These are phyloP conservation scores for Drosophila arawakana DNA, from an alignment of 1,140 invertebrate genomes.

Conservation along the genomic window DNA sequence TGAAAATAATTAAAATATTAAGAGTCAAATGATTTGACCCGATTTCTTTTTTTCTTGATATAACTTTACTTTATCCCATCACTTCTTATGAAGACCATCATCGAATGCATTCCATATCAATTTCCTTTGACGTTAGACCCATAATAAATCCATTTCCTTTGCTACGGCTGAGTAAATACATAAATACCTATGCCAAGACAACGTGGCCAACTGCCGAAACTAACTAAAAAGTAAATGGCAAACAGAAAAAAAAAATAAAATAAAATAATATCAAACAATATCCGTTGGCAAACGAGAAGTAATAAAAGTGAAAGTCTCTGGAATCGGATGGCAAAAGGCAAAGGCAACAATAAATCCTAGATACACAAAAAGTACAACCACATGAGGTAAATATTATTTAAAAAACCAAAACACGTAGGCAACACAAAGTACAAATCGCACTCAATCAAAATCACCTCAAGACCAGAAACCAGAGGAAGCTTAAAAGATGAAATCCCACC, in stretches of 20 bases:
- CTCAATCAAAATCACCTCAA: constrained; percentile 80
- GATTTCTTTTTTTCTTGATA: not conserved
- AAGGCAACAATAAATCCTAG: constrained; percentile 66
- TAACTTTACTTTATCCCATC: not conserved
- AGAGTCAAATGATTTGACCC: not conserved
- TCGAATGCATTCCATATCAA: constrained; percentile 34
- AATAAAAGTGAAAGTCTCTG: constrained; percentile 59
- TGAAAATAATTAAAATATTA: too few species aligned
- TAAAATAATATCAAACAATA: constrained; percentile 69
- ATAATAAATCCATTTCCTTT: constrained; percentile 53
- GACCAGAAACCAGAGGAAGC: constrained; percentile 49
- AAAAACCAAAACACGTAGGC: constrained; percentile 78
- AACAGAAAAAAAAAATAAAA: constrained; percentile 46
- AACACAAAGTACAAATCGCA: constrained; percentile 79
- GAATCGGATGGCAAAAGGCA: constrained; percentile 56
- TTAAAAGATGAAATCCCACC: constrained; percentile 55
- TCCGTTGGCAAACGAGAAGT: constrained; percentile 48
- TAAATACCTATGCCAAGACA: constrained; percentile 18
- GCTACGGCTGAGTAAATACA: constrained; percentile 39
- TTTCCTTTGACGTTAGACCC: constrained; percentile 21
- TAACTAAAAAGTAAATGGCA: constrained; percentile 60
- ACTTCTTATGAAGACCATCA: constrained; percentile 5
- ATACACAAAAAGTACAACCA: constrained; percentile 43
- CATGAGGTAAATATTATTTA: constrained; percentile 79
- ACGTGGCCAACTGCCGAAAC: constrained; percentile 10